Evolutionary conservation across 2,888 invertebrate species (phyloP), one percentile per base, ranked within the genome.

Genomic region (Euproctis similis): DNA sequence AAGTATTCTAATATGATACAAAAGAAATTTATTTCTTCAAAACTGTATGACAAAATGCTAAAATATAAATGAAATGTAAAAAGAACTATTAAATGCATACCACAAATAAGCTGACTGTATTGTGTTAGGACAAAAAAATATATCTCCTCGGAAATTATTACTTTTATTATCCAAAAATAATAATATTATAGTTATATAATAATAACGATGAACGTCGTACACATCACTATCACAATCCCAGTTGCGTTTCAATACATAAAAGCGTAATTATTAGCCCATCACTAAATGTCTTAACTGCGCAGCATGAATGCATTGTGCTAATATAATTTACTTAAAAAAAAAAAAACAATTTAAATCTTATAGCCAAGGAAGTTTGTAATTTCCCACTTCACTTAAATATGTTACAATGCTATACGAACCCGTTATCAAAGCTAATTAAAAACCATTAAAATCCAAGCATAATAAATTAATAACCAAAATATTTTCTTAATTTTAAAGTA

Each of bases 181-280:
- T 59, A 59, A 66, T 71, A 72, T 69, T 59, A 59, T 66, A 71
- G 12, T 12, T 23, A n/a, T 23, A 12, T n/a, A 12, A 73, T 68
- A 72, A 74, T 68, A 73, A 71, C 52, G 67, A 50, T 69, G 76
- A 75, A 74, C 77, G 73, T 77, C 72, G 58, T 73, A 78, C 74
- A 75, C 72, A 59, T 67, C 64, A 70, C 70, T 80, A 82, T 80
- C 80, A 81, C 81, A 81, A 73, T 75, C 73, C 70, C 65, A 56
- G 58, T 42, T 43, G 64, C 63, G 53, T 59, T 51, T 53, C 62
- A 58, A 53, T 54, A 61, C 59, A 57, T 58, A 53, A 58, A 66
- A 66, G 66, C 66, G 51, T 58, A 54, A 40, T 44, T 30, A 19
- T 13, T 23, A 21, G 44, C 56, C 45, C 46, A 37, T 54, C 58